Percentiles rank a stretch among this genome's conserved stretches.
These are phyloP conservation scores for Eolophus roseicapilla DNA, from an alignment of 2,113 vertebrate genomes.

Conservation along the genomic window DNA sequence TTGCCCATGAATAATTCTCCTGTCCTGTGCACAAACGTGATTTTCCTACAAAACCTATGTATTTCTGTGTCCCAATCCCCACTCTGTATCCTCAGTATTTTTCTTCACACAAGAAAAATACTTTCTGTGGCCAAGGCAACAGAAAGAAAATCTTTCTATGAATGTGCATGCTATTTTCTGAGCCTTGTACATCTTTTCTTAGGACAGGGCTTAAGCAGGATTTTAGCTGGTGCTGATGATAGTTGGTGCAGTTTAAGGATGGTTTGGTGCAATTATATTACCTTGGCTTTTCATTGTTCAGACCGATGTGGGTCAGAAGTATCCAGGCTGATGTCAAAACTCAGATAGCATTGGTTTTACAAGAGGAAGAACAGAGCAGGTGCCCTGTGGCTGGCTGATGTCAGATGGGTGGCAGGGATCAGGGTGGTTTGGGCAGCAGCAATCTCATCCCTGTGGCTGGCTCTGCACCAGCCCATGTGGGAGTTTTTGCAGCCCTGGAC, in stretches of 20 bases:
- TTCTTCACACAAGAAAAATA: not conserved
- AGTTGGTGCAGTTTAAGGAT: not conserved
- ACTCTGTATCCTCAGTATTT: not conserved
- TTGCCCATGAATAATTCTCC: slow-evolving; percentile 32
- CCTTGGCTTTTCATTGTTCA: not conserved
- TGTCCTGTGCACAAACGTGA: not conserved
- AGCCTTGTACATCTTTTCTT: not conserved
- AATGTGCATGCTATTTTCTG: not conserved
- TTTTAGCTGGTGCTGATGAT: not conserved
- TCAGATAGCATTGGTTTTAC: rapidly evolving
- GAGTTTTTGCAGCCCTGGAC: not conserved
- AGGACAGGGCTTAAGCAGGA: not conserved
- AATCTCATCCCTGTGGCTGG: not conserved
- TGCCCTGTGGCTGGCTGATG: not conserved
- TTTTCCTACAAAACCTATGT: not conserved
- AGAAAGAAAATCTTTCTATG: not conserved
- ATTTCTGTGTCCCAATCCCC: not conserved
- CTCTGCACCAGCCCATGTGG: rapidly evolving
- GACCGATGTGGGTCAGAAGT: not conserved
- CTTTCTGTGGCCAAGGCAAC: slow-evolving; percentile 42
- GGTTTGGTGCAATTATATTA: not conserved
- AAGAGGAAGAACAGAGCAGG: not conserved
- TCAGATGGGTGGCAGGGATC: not conserved
- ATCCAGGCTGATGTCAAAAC: not conserved
- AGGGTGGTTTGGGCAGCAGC: not conserved